These are phyloP conservation scores for Melanerpes formicivorus DNA, from an alignment of 2,113 vertebrate species.

Conservation along the genomic window DNA sequence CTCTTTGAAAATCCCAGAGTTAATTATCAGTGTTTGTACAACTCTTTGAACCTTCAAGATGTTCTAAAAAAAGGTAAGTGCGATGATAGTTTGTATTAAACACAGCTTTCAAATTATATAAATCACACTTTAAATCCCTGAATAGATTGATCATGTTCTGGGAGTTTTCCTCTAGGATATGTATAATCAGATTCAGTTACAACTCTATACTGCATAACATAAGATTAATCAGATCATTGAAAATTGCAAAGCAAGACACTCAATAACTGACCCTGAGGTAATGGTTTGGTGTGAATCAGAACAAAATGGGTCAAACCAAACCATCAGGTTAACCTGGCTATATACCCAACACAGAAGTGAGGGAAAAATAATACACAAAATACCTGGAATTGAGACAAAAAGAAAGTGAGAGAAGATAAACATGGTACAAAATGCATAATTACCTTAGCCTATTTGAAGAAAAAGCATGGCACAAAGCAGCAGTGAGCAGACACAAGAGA, in stretches of 20 bases:
- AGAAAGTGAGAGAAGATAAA: too few species aligned
- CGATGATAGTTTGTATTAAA: not conserved
- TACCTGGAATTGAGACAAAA: too few species aligned
- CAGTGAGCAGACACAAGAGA: too few species aligned
- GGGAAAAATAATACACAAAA: too few species aligned
- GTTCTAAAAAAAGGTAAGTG: not conserved
- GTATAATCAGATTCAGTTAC: not conserved
- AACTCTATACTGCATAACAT: not conserved
- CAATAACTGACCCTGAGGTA: not conserved
- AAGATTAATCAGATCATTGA: not conserved
- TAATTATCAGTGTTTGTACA: slow-evolving; percentile 43
- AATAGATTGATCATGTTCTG: not conserved
- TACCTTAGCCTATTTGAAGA: too few species aligned
- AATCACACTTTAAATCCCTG: slow-evolving; percentile 28
- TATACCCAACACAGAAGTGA: too few species aligned
- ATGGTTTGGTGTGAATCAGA: too few species aligned
- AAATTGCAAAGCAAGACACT: not conserved
- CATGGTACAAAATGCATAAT: too few species aligned
- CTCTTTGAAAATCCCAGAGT: slow-evolving; percentile 33
- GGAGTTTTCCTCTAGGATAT: not conserved
- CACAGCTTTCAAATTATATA: slow-evolving; percentile 25
- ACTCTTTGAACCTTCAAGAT: slow-evolving; percentile 21
- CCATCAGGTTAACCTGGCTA: too few species aligned
- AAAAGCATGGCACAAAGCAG: too few species aligned
- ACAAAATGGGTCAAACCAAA: too few species aligned